A percentile compares a stretch with the other conserved stretches of the same genome.
phyloP scores from a whole-genome alignment of 2,888 invertebrate species.

The Formica aserva region DNA sequence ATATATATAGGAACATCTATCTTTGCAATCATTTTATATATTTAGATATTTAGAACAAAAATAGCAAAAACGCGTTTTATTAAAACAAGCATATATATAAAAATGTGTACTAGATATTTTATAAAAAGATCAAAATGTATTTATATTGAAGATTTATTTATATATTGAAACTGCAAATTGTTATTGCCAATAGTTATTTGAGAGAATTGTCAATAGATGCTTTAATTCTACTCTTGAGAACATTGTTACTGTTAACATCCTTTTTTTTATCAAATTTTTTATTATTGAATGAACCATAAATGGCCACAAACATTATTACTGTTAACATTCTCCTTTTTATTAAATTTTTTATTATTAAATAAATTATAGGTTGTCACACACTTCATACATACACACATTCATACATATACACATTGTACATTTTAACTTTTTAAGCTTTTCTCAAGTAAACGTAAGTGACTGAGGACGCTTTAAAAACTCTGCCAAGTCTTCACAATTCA shows the following conservation, averaged over 20 bases:
- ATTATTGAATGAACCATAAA: conserved; percentile 77
- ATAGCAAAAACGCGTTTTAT: conserved; percentile 31
- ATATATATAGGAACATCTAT: conserved; percentile 69
- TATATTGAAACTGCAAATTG: conserved; percentile 80
- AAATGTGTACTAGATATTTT: conserved; percentile 43
- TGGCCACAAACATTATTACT: not conserved
- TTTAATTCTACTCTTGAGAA: conserved; percentile 79
- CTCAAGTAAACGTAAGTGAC: conserved; percentile 74
- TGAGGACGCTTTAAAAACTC: conserved; percentile 71
- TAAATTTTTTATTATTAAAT: conserved; percentile 81
- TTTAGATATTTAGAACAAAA: conserved; percentile 41
- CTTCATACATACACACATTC: no score
- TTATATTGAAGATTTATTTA: conserved; percentile 76
- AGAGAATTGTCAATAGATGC: conserved; percentile 83
- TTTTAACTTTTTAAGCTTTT: conserved; percentile 81
- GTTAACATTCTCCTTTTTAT: conserved; percentile 83
- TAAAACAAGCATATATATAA: conserved; percentile 20
- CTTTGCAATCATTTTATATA: conserved; percentile 38
- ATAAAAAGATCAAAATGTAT: conserved; percentile 58
- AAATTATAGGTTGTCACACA: conserved; percentile 61
- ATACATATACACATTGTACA: conserved; percentile 71
- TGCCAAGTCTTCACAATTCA: conserved; percentile 64
- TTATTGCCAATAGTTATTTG: conserved; percentile 72
- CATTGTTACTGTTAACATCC: conserved; percentile 84
- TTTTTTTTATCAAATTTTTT: conserved; percentile 83